Conservation (phyloP, 2,113 vertebrate species). For the Sialia sialis region DNA sequence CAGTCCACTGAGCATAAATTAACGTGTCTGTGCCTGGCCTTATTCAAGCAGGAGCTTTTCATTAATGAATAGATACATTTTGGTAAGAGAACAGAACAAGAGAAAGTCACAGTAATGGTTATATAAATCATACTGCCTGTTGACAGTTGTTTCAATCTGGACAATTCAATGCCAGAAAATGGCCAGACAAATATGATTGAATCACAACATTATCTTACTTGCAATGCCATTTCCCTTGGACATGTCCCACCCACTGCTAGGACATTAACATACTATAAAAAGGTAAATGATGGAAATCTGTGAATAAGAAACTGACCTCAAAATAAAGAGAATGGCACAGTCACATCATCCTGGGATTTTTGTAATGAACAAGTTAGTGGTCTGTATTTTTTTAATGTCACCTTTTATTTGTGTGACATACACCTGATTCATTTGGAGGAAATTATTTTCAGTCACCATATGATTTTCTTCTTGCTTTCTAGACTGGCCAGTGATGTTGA, state of each 20-base stretch:
- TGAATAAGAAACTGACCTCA: background rate
- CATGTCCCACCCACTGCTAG: background rate
- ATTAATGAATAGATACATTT: background rate
- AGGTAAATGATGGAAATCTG: slow-evolving; percentile 23
- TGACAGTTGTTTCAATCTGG: background rate
- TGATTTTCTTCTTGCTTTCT: background rate
- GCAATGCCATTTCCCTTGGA: slow-evolving; percentile 46
- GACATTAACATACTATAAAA: background rate
- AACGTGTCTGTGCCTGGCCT: background rate
- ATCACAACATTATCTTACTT: slow-evolving; percentile 12
- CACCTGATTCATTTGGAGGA: background rate
- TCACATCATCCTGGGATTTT: background rate
- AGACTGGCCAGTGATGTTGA: background rate
- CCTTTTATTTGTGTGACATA: background rate
- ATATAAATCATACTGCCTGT: background rate
- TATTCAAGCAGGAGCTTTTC: background rate
- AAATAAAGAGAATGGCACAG: background rate
- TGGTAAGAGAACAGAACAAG: background rate
- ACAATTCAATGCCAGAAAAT: background rate
- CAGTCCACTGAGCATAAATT: background rate
- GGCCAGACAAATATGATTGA: background rate
- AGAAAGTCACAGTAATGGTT: background rate
- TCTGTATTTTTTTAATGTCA: background rate
- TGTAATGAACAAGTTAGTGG: background rate
- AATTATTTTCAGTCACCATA: background rate